Evolutionary conservation across 2,888 invertebrate genomes (phyloP).

Genomic region (Adineta ricciae): DNA sequence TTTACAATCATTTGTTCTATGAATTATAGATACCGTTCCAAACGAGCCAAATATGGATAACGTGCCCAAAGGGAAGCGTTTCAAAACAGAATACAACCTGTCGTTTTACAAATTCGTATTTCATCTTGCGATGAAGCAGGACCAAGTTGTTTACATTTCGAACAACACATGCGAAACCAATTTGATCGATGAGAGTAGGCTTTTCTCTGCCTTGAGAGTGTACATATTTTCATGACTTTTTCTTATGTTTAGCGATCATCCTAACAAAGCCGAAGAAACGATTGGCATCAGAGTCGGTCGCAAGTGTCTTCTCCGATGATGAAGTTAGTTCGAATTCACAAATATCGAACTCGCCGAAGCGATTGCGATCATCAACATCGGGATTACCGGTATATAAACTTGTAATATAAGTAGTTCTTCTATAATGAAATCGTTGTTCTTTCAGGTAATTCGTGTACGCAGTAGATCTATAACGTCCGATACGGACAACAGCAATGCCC

Average conservation of each 20-base stretch:
- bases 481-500: too few relatives aligned
- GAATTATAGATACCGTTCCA: background rate
- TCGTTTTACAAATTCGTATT: background rate
- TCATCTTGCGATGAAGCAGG: background rate
- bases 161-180: background rate
- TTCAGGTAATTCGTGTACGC: too few relatives aligned
- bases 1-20: background rate
- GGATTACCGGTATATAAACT: too few relatives aligned
- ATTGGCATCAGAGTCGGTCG: background rate
- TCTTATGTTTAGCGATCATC: background rate
- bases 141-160: background rate
- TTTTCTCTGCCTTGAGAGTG: background rate
- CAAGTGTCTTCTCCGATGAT: too few relatives aligned
- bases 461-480: too few relatives aligned
- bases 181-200: background rate
- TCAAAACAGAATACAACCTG: background rate
- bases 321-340: too few relatives aligned
- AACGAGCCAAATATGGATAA: background rate
- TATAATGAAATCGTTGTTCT: too few relatives aligned
- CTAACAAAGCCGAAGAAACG: background rate
- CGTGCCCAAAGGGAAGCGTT: background rate
- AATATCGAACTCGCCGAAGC: too few relatives aligned
- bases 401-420: too few relatives aligned
- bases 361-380: too few relatives aligned
- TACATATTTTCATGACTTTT: background rate